Base-by-base conservation (phyloP, 2,888 invertebrate genomes). In the Noctua comes region DNA sequence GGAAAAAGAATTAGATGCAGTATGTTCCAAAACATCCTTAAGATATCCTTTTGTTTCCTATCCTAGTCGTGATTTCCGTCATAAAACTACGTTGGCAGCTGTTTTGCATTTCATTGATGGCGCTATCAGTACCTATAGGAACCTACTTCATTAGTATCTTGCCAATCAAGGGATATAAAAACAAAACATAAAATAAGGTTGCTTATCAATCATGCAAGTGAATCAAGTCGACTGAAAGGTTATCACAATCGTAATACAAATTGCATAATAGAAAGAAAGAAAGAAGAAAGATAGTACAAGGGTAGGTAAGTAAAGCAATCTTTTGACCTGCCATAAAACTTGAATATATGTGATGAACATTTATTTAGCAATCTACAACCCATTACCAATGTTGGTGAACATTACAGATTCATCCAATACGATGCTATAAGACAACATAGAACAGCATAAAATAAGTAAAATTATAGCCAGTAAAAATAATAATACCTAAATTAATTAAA, bases 181-280 rank as follows among this genome's bases (percentile, higher is more conserved):
- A 18, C 36, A 62, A 62, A 71, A 16, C n/a, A 72, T n/a, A 68
- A 54, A 31, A 31, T 43, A 43, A 43, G 43, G 43, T 27, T 71
- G 70, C 43, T 62, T 71, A 68, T 54, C 51, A 43, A 69, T 51
- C 21, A 40, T 21, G 27, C 16, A 66, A 68, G 24, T 27, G 31
- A 31, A 31, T 62, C 24, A 73, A 48, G 51, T 80, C 18, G 16
- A 51, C 31, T 59, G 13, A 68, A 40, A 46, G 57, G 48, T 71
- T 80, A 76, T 64, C 68, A 5, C n/a, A 48, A 18, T 51, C 6
- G n/a, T 65, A 69, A 36, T 74, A 64, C 46, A 64, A 68, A 78
- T 51, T n/a, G 40, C 11, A 27, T 62, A 40, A 36, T 36, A 36
- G 36, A n/a, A n/a, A n/a, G n/a, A n/a, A n/a, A n/a, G n/a, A n/a